Evolutionary conservation across 2,797 vertebrate genomes (phyloP).

Genomic region (Morelia viridis): DNA sequence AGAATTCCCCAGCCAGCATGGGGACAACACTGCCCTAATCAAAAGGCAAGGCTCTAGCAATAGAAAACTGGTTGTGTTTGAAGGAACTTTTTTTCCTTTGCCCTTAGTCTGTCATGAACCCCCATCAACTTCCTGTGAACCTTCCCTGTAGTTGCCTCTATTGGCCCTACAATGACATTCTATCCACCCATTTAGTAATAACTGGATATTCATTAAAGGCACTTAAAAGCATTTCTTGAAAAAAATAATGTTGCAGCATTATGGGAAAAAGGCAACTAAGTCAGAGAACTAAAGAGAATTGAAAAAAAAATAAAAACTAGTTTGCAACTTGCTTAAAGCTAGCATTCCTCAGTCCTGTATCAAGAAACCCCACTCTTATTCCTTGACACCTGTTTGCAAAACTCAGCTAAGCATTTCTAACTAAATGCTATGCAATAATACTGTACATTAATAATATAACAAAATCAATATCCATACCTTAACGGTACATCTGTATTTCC

Average conservation of each 20-base stretch:
- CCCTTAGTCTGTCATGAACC: neutral
- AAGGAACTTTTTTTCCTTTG: neutral
- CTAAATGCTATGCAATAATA: neutral
- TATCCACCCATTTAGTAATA: neutral
- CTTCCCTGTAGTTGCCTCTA: neutral
- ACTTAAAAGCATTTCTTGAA: neutral
- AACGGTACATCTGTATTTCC: conserved; percentile 44
- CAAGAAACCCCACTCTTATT: neutral
- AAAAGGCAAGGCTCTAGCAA: neutral
- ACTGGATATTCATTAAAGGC: neutral
- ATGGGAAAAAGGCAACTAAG: neutral
- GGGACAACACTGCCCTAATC: neutral
- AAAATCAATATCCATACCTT: conserved; percentile 64
- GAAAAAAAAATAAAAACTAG: neutral
- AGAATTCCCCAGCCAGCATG: too few species aligned
- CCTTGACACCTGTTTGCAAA: neutral
- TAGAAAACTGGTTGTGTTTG: neutral
- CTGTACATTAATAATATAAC: conserved; percentile 6
- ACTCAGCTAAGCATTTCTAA: neutral
- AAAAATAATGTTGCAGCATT: neutral
- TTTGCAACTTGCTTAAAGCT: neutral
- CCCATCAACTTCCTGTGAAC: neutral
- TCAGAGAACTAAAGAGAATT: neutral
- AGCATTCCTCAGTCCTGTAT: neutral
- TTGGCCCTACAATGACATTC: neutral